Percentiles rank a stretch among this genome's conserved stretches.
These are phyloP conservation scores for Polydrusus tereticollis DNA, from an alignment of 2,888 invertebrate genomes.

Conservation along the genomic window DNA sequence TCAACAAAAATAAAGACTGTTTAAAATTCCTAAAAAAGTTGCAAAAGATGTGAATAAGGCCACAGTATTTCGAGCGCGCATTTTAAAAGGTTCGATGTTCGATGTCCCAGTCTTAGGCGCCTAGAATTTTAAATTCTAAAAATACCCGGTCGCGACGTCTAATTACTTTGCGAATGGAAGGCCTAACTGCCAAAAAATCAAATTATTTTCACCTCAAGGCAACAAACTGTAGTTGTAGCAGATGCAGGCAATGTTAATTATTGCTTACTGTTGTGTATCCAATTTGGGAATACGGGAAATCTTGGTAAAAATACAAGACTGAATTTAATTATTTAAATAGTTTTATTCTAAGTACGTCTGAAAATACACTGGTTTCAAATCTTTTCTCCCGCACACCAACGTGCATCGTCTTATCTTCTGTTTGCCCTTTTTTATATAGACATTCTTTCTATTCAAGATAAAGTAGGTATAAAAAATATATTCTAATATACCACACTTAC, in stretches of 20 bases:
- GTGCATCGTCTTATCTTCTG: too few relatives aligned
- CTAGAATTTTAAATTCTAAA: slow-evolving; percentile 67
- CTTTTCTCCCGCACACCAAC: too few relatives aligned
- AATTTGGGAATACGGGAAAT: too few relatives aligned
- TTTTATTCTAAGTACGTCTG: too few relatives aligned
- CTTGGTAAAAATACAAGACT: too few relatives aligned
- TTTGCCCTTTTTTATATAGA: too few relatives aligned
- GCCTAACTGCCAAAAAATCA: slow-evolving; percentile 64
- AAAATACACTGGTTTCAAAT: too few relatives aligned
- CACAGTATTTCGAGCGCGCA: slow-evolving; percentile 62
- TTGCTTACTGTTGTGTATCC: slow-evolving; percentile 1
- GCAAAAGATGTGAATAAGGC: slow-evolving; percentile 57
- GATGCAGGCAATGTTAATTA: slow-evolving; percentile 1
- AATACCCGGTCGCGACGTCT: slow-evolving; percentile 65
- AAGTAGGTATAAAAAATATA: too few relatives aligned
- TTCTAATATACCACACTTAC: too few relatives aligned
- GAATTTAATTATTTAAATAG: too few relatives aligned
- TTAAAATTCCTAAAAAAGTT: slow-evolving; percentile 21
- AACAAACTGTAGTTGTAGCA: background rate
- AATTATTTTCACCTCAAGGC: slow-evolving; percentile 56
- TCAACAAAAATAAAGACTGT: background rate
- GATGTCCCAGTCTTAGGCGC: slow-evolving; percentile 66
- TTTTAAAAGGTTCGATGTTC: slow-evolving; percentile 66
- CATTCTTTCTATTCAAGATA: too few relatives aligned
- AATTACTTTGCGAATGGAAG: slow-evolving; percentile 65